Percentiles rank a stretch among this genome's conserved stretches.
Evolutionary conservation across 2,113 vertebrate genomes (phyloP).

Genomic region (Actenoides hombroni): DNA sequence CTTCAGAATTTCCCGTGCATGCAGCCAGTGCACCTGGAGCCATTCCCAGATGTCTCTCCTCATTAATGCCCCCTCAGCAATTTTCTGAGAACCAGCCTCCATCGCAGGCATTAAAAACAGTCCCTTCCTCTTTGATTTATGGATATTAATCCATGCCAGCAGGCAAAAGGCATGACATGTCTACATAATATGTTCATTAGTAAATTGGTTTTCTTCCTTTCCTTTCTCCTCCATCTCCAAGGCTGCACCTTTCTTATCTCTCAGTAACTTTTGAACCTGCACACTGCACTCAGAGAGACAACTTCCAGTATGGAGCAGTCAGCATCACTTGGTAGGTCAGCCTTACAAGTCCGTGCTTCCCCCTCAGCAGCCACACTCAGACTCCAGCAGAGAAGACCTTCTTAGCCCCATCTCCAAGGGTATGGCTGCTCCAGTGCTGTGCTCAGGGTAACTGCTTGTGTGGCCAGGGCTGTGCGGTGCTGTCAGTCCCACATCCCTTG

Average conservation of each 20-base stretch:
- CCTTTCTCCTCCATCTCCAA: neutral
- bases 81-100: constrained; percentile 54
- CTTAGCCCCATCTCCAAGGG: neutral
- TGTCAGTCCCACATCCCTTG: neutral
- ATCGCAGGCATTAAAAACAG: constrained; percentile 61
- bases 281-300: neutral
- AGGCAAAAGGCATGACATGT: constrained; percentile 44
- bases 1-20: constrained; percentile 2
- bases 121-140: constrained; percentile 67
- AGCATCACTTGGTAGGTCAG: neutral
- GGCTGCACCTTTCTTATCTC: neutral
- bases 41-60: constrained; percentile 39
- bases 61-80: constrained; percentile 60
- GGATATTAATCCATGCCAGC: constrained; percentile 52
- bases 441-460: neutral
- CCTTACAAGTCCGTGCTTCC: neutral
- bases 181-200: constrained; percentile 58
- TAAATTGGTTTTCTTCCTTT: constrained; percentile 37
- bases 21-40: constrained; percentile 40
- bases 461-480: neutral
- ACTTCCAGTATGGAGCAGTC: neutral
- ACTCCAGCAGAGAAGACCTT: neutral
- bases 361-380: neutral
- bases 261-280: neutral
- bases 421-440: neutral